These are phyloP conservation scores for Pheosia gnoma DNA, from an alignment of 2,888 invertebrate species.

Conservation along the genomic window DNA sequence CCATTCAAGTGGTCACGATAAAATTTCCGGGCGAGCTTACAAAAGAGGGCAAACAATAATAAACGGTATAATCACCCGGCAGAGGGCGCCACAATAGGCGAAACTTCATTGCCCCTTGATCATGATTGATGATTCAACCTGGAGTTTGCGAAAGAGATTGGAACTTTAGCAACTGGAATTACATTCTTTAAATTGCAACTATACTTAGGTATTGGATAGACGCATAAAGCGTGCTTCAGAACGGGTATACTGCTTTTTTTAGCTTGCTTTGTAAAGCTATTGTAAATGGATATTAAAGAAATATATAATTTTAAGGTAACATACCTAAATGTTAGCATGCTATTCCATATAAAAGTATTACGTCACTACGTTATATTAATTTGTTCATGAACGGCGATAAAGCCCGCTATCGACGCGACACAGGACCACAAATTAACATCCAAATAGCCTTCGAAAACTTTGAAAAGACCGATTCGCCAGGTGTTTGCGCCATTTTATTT, in stretches of 20 bases:
- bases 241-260: too few species aligned
- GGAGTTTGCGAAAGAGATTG: not conserved
- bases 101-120: constrained; percentile 2
- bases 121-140: constrained; percentile 2
- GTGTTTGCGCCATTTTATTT: not conserved
- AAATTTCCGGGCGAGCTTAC: constrained; percentile 4
- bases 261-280: too few species aligned
- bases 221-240: too few species aligned
- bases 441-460: constrained; percentile 1
- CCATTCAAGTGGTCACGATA: constrained; percentile 5
- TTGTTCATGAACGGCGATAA: constrained; percentile 2
- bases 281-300: too few species aligned
- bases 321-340: too few species aligned
- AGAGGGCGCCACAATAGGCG: constrained; percentile 2
- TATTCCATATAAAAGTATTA: too few species aligned
- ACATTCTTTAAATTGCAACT: not conserved
- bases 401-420: constrained; percentile 1
- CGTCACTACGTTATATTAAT: not conserved
- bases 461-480: not conserved
- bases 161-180: not conserved
- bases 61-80: constrained; percentile 2
- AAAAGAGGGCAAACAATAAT: constrained; percentile 5
- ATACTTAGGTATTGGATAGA: too few species aligned
- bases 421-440: constrained; percentile 6
- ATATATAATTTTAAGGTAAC: too few species aligned